Evolutionary conservation across 92 coral and sea anemone genomes (phyloP).

Genomic region (Scolanthus callimorphus): DNA sequence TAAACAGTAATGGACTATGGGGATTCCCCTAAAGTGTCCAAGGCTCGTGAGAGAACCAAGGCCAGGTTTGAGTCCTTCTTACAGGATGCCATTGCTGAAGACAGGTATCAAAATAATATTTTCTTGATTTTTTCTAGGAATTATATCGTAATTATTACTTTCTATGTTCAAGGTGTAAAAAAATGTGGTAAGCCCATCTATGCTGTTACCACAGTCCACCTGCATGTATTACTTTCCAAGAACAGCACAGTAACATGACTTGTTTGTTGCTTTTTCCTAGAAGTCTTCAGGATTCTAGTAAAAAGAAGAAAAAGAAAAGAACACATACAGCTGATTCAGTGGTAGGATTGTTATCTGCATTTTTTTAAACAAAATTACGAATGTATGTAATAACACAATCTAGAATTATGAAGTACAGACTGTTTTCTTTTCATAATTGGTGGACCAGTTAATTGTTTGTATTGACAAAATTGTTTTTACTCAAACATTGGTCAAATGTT

Average conservation of each 20-base stretch:
- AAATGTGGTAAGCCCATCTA: too few relatives aligned
- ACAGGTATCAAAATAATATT: conserved; percentile 63
- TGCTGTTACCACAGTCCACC: too few relatives aligned
- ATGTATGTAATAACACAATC: too few relatives aligned
- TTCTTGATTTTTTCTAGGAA: too few relatives aligned
- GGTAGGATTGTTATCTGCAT: conserved; percentile 53
- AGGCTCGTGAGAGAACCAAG: conserved; percentile 68
- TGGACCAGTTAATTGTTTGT: too few relatives aligned
- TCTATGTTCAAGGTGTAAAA: background rate
- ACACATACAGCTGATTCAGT: conserved; percentile 83
- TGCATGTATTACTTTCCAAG: background rate
- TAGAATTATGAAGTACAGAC: too few relatives aligned
- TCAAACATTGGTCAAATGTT: too few relatives aligned
- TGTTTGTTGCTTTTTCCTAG: too few relatives aligned
- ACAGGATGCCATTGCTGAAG: conserved; percentile 73
- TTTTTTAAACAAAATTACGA: too few relatives aligned
- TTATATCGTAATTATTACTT: background rate
- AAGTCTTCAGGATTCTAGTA: conserved; percentile 63
- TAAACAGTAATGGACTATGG: conserved; percentile 36
- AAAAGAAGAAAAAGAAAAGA: conserved; percentile 80
- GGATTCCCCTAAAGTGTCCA: conserved; percentile 58
- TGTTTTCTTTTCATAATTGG: too few relatives aligned
- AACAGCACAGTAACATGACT: background rate
- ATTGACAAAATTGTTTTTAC: too few relatives aligned
- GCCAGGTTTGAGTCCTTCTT: conserved; percentile 89